Base-by-base conservation (phyloP, 2,888 invertebrate species). In the Tenthredo distinguenda region DNA sequence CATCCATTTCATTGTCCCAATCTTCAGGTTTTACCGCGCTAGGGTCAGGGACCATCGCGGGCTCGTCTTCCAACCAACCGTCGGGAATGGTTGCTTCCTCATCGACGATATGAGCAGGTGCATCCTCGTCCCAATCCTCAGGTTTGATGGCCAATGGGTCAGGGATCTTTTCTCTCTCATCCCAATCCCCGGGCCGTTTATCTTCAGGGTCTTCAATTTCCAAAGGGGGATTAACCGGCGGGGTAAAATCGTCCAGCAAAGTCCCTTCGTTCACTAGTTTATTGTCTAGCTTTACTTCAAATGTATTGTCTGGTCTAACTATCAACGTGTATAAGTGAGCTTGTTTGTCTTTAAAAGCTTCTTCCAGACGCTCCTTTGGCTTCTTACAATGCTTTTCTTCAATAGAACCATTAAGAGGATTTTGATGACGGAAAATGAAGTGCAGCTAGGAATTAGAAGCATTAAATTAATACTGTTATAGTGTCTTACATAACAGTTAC, bases 1-100 rank as follows among this genome's bases (percentile, higher is more conserved):
- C 99, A 94, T 99, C 99, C 97, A 99, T 99, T 88, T 99, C 99
- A 26, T 97, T 96, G 93, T 99, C 99, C 99, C 99, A 99, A 94
- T 99, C 99, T 0, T 95, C 96, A 0, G 99, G 99, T 94, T 98
- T 98, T 84, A 94, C 94, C 0, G 99, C 98, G 76, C 96, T 96
- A 0, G 98, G 97, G 94, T 99, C 99, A 1, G 98, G 96, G 85
- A 97, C 95, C 94, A 97, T 97, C 83, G 97, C 96, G 0, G 97
- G 96, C 93, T 99, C 99, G 90, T 98, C 96, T 89, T 99, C 99
- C 47, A 99, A 94, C 99, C 99, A 99, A 21, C 97, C 98, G 21
- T 96, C 96, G 0, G 99, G 99, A 93, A 97, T 98, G 2, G 94
- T 95, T 0, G 99, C 98, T 90, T 95, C 96, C 87, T 96, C 96